Base-by-base conservation (phyloP, 2,797 vertebrate species). In the Macrochelys suwanniensis region DNA sequence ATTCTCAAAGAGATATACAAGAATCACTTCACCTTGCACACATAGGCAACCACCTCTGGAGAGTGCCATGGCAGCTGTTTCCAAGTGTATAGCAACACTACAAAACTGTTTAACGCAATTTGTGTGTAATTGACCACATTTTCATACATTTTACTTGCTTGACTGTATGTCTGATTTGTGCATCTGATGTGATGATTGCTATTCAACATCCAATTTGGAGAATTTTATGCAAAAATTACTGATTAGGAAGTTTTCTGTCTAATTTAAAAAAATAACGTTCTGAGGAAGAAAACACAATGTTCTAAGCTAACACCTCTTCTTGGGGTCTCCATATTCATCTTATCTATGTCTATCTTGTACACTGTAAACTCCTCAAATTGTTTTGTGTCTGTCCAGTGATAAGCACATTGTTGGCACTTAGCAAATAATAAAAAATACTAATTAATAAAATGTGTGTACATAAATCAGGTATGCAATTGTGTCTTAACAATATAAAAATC, bases 341-440 rank as follows among this genome's bases (percentile, higher is more conserved):
- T 88, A 80, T 51, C 51, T 81, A 71, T 94, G 80, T 84, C 78
- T 76, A 85, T 83, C 16, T 57, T 51, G 16, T 9, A 59, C 25
- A 80, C 79, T 95, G 81, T 51, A 82, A 82, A 77, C 28, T 95
- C 88, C 94, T 84, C 54, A 2, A 1, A 85, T 91, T 25, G 83
- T 85, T 53, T 81, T 54, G 53, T 95, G 74, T 83, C 92, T 47
- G 17, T 49, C 57, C 28, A 74, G 7, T 5, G 57, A 89, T 85
- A 37, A 91, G 47, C 6, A 5, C 15, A 31, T 61, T 31, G 59
- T 31, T 61, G 59, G 31, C 28, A 61, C 31, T 61, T 33, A 61
- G 59, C 59, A 61, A 61, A 33, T 33, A 61, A 33, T 33, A 61
- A 61, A 7, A 61, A 33, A 33, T 61, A 7, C 15, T 61, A 61